A percentile compares a stretch with the other conserved stretches of the same genome.
Evolutionary conservation across 1,140 invertebrate species (phyloP).

Genomic region (Zaprionus davidi): DNA sequence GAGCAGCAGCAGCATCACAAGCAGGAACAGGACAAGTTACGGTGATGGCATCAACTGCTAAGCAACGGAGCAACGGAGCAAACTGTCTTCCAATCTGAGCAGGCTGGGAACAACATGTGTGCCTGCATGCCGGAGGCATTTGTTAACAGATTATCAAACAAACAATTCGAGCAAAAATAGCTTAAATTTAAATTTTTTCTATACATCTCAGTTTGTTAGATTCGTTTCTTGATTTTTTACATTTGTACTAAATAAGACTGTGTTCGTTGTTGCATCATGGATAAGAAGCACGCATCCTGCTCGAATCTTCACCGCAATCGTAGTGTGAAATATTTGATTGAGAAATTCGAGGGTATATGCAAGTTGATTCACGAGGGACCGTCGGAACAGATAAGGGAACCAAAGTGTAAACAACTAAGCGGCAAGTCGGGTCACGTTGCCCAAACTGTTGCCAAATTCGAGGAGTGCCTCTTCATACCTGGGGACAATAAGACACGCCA

Average conservation of each 20-base stretch:
- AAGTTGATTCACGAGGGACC: not conserved
- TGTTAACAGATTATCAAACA: not conserved
- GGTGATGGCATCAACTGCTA: not conserved
- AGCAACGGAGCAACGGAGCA: conserved; percentile 17
- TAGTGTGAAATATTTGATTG: conserved; percentile 17
- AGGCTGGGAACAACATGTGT: not conserved
- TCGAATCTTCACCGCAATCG: not conserved
- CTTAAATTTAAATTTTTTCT: not conserved
- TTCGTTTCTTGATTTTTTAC: not conserved
- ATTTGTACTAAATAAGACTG: too few relatives aligned
- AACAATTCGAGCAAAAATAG: not conserved
- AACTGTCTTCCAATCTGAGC: not conserved
- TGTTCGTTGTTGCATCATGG: not conserved
- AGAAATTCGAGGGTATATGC: conserved; percentile 32
- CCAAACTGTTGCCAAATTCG: conserved; percentile 27
- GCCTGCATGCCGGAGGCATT: not conserved
- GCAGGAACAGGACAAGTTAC: not conserved
- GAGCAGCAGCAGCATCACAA: not conserved
- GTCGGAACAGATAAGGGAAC: not conserved
- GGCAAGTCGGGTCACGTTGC: conserved; percentile 11
- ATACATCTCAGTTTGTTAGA: not conserved
- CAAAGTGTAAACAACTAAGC: not conserved
- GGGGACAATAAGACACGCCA: not conserved
- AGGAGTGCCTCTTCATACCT: conserved; percentile 1
- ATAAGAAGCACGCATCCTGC: not conserved